These are phyloP conservation scores for Seriola dumerili DNA, from an alignment of 2,113 vertebrate genomes.

Conservation along the genomic window DNA sequence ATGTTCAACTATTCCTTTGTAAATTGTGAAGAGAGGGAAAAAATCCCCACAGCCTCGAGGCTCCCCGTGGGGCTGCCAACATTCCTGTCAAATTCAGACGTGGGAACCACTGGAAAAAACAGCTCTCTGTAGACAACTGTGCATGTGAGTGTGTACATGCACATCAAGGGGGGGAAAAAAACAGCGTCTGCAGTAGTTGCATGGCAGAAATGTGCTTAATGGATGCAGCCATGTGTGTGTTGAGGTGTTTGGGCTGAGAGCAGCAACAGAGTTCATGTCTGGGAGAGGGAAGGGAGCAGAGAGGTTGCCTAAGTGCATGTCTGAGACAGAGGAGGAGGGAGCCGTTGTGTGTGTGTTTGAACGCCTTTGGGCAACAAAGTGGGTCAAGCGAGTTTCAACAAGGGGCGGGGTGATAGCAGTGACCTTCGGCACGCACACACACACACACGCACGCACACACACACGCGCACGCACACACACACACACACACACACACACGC, in stretches of 20 bases:
- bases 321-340: slow-evolving; percentile 12
- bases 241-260: slow-evolving; percentile 51
- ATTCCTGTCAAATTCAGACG: slow-evolving; percentile 73
- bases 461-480: slow-evolving; percentile 5
- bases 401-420: slow-evolving; percentile 27
- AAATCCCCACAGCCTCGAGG: slow-evolving; percentile 30
- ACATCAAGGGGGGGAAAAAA: neutral
- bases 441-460: neutral
- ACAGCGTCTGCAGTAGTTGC: neutral
- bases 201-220: slow-evolving; percentile 48
- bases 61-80: slow-evolving; percentile 67
- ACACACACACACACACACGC: neutral
- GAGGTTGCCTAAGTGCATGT: slow-evolving; percentile 52
- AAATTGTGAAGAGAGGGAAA: slow-evolving; percentile 3
- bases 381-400: slow-evolving; percentile 52
- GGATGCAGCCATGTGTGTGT: slow-evolving; percentile 43
- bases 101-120: slow-evolving; percentile 71
- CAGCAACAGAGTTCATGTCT: slow-evolving; percentile 49
- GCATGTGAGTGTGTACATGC: neutral
- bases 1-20: slow-evolving; percentile 15
- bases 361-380: slow-evolving; percentile 57
- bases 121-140: slow-evolving; percentile 36
- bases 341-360: slow-evolving; percentile 1
- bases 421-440: slow-evolving; percentile 40
- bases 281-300: neutral